Percentiles rank a stretch among this genome's conserved stretches.
Evolutionary conservation across 1,140 invertebrate species (phyloP).

Genomic region (Pectinophora gossypiella): DNA sequence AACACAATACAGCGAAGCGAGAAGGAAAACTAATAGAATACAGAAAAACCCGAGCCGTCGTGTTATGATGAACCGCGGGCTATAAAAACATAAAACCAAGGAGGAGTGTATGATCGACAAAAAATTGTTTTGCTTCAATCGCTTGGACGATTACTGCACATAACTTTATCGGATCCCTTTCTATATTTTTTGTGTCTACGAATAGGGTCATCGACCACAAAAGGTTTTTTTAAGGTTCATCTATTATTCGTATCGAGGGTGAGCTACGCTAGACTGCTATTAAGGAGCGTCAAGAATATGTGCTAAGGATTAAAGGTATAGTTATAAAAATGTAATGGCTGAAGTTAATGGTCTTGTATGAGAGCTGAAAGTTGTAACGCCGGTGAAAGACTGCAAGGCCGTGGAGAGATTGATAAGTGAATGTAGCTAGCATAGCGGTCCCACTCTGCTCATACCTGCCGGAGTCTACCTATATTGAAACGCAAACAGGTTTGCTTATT

Average conservation of each 20-base stretch:
- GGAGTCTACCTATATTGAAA: too few species aligned
- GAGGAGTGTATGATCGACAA: background rate
- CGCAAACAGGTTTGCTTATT: too few species aligned
- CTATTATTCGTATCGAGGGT: background rate
- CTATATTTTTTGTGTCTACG: conserved; percentile 1
- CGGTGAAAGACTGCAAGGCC: background rate
- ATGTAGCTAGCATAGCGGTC: too few species aligned
- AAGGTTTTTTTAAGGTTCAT: background rate
- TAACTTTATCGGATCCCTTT: conserved; percentile 2
- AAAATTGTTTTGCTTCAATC: conserved; percentile 13
- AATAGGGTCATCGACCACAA: background rate
- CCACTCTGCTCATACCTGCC: too few species aligned
- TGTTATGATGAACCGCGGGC: conserved; percentile 1
- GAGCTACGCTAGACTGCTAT: too few species aligned
- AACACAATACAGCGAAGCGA: background rate
- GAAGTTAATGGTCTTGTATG: too few species aligned
- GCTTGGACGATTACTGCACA: background rate
- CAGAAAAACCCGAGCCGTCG: background rate
- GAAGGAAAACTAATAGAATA: background rate
- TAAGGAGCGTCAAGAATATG: too few species aligned
- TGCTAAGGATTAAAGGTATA: too few species aligned
- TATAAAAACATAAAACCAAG: background rate
- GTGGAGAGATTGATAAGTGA: background rate
- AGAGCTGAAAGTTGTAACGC: background rate
- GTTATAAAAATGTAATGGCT: too few species aligned